A percentile compares a stretch with the other conserved stretches of the same genome.
phyloP scores from a whole-genome alignment of 2,113 vertebrate genomes.

The Megaceryle maxima region DNA sequence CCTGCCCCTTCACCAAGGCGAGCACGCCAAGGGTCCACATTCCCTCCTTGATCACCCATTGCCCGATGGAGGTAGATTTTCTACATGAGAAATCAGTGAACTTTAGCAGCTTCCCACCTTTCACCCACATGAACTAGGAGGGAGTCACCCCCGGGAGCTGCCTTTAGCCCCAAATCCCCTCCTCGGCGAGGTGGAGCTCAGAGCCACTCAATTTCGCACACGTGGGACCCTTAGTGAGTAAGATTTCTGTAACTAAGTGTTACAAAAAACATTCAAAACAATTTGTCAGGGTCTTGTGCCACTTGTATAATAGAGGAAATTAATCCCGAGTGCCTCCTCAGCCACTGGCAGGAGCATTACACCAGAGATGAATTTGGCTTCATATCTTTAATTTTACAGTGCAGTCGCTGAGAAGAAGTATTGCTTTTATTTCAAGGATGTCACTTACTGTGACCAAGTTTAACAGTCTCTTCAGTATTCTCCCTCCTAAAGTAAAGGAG shows the following conservation, averaged over 20 bases:
- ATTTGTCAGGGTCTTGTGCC: slow-evolving; percentile 4
- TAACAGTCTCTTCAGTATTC: slow-evolving; percentile 43
- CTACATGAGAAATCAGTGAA: background rate
- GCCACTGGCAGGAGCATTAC: slow-evolving; percentile 2
- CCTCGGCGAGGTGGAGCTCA: rapidly evolving
- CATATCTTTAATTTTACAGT: slow-evolving; percentile 4
- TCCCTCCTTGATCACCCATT: background rate
- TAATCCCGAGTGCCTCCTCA: background rate
- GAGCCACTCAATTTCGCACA: background rate
- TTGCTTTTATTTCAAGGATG: slow-evolving; percentile 59
- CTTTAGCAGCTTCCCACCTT: background rate
- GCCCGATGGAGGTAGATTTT: background rate
- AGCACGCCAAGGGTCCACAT: rapidly evolving
- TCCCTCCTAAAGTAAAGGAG: slow-evolving; percentile 32
- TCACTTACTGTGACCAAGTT: slow-evolving; percentile 48
- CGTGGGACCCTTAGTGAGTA: background rate
- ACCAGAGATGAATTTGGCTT: slow-evolving; percentile 40
- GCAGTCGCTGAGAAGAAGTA: background rate
- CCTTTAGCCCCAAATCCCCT: background rate
- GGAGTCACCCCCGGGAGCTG: background rate
- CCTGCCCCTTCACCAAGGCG: background rate
- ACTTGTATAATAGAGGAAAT: slow-evolving; percentile 15
- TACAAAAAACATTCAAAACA: background rate
- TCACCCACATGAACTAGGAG: rapidly evolving
- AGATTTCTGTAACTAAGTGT: background rate